Conservation (phyloP, 2,113 vertebrate species). For the Sinocyclocheilus rhinocerous region DNA sequence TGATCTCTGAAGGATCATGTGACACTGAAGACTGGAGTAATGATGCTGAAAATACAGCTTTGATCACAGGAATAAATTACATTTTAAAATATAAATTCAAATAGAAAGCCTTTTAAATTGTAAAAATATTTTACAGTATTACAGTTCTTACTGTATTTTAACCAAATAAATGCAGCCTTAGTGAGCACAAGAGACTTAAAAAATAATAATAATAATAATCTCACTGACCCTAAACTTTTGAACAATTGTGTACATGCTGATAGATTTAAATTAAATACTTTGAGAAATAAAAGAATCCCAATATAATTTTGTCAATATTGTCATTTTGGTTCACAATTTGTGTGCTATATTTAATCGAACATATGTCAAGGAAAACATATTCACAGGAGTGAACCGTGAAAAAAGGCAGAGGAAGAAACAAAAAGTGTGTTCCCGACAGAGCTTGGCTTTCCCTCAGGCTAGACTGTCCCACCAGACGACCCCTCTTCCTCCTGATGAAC, state of each 20-base stretch:
- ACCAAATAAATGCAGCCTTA: not conserved
- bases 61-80: not conserved
- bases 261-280: not conserved
- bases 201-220: too few relatives aligned
- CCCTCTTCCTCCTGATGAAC: slow-evolving; percentile 26
- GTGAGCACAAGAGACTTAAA: not conserved
- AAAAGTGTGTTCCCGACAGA: not conserved
- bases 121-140: not conserved
- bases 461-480: slow-evolving; percentile 30
- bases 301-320: not conserved
- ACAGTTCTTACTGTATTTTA: not conserved
- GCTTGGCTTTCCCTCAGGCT: slow-evolving; percentile 14
- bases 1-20: not conserved
- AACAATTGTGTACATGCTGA: not conserved
- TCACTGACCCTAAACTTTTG: not conserved
- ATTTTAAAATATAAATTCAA: too few relatives aligned
- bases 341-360: not conserved
- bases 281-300: not conserved
- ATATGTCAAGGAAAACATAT: not conserved
- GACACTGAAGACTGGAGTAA: not conserved
- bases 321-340: not conserved
- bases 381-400: not conserved
- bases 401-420: not conserved
- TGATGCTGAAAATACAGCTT: not conserved
- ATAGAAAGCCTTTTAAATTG: not conserved